Evolutionary conservation across 2,113 vertebrate species (phyloP).

Genomic region (Oncorhynchus tshawytscha): DNA sequence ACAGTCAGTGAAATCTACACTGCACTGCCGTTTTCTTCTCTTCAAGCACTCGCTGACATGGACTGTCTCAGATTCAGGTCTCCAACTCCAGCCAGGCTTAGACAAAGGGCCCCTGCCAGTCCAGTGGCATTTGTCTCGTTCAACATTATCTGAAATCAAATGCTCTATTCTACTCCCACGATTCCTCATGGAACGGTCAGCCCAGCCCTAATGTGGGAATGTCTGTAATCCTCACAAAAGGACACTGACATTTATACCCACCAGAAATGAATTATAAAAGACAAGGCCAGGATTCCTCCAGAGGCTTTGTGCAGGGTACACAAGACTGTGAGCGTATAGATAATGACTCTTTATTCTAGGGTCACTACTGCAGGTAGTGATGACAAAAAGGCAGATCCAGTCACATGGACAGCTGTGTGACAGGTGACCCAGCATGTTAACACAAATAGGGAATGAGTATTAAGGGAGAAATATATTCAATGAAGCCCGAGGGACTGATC

Average conservation of each 20-base stretch:
- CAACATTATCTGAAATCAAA: constrained; percentile 80
- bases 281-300: constrained; percentile 63
- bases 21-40: constrained; percentile 47
- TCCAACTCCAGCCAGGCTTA: constrained; percentile 53
- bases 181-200: constrained; percentile 69
- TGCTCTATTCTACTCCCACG: constrained; percentile 70
- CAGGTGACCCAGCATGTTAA: constrained; percentile 66
- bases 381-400: constrained; percentile 66
- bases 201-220: constrained; percentile 68
- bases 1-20: constrained; percentile 68
- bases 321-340: constrained; percentile 62
- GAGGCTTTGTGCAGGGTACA: constrained; percentile 64
- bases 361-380: constrained; percentile 69
- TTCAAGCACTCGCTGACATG: constrained; percentile 50
- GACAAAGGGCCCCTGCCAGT: constrained; percentile 67
- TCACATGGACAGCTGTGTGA: constrained; percentile 66
- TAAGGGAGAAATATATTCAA: constrained; percentile 67
- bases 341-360: constrained; percentile 73
- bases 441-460: constrained; percentile 67
- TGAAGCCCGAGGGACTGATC: constrained; percentile 56
- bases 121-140: constrained; percentile 68
- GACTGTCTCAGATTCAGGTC: constrained; percentile 66
- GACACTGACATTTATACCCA: constrained; percentile 76
- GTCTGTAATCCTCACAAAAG: constrained; percentile 74
- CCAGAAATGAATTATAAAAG: constrained; percentile 68